Evolutionary conservation across 2,888 invertebrate genomes (phyloP).

Genomic region (Theodoxus fluviatilis): DNA sequence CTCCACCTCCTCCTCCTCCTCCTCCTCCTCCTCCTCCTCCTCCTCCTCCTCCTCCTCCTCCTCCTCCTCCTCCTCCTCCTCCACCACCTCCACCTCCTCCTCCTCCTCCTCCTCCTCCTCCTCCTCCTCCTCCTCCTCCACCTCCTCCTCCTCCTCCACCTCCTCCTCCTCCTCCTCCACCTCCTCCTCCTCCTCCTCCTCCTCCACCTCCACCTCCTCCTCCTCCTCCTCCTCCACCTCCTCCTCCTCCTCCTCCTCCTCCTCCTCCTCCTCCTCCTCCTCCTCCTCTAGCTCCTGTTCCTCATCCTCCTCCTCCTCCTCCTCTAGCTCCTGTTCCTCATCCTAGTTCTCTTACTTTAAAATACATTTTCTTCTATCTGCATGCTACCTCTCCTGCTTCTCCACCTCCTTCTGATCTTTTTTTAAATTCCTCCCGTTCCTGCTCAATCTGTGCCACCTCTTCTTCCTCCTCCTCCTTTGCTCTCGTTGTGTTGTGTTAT

Average conservation of each 20-base stretch:
- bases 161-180: conserved; percentile 9
- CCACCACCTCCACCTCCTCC: not conserved
- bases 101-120: not conserved
- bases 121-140: not conserved
- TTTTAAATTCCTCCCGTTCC: too few species aligned
- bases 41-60: not conserved
- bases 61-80: not conserved
- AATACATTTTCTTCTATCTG: too few species aligned
- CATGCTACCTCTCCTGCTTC: too few species aligned
- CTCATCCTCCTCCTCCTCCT: not conserved
- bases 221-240: not conserved
- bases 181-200: conserved; percentile 13
- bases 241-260: not conserved
- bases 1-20: not conserved
- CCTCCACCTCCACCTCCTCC: conserved; percentile 18
- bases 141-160: not conserved
- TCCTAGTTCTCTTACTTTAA: not conserved
- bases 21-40: not conserved
- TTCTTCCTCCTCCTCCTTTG: not conserved
- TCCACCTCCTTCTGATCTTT: too few species aligned
- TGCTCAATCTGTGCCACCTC: too few species aligned
- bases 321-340: conserved; percentile 20
- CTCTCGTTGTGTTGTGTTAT: not conserved
- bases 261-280: not conserved
- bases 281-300: conserved; percentile 6